Percentiles rank a stretch among this genome's conserved stretches.
Conservation (phyloP, 2,888 invertebrate species). For the Digitonthophagus gazella region DNA sequence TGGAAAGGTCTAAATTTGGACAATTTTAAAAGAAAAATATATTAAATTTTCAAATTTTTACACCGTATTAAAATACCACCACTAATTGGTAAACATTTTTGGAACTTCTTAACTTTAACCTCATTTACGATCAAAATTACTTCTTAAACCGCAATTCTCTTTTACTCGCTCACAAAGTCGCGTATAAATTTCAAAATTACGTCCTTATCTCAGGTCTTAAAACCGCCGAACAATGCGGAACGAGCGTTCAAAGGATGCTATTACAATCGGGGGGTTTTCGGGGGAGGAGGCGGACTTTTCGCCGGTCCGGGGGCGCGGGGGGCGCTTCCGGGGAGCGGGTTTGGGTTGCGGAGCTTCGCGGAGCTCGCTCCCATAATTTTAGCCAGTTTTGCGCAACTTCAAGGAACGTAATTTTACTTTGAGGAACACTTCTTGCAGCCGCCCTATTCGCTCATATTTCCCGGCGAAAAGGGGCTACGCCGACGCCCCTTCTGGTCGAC, state of each 20-base stretch:
- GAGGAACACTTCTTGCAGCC: conserved; percentile 44
- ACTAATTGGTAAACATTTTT: too few species aligned
- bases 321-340: background rate
- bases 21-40: too few species aligned
- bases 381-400: conserved; percentile 49
- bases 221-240: background rate
- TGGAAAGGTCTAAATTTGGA: too few species aligned
- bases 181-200: background rate
- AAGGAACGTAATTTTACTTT: conserved; percentile 50
- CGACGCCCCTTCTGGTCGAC: background rate
- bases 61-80: too few species aligned
- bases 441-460: conserved; percentile 31
- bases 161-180: too few species aligned
- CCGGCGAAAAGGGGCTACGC: background rate
- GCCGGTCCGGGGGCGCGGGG: background rate
- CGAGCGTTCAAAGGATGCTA: background rate
- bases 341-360: conserved; percentile 5
- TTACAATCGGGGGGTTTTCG: background rate
- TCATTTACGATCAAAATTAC: too few species aligned
- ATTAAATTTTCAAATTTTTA: too few species aligned
- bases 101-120: too few species aligned
- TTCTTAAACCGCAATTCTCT: too few species aligned
- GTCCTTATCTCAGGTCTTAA: background rate
- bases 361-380: conserved; percentile 44
- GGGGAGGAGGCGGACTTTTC: too few species aligned